A percentile compares a stretch with the other conserved stretches of the same genome.
phyloP scores from a whole-genome alignment of 2,113 vertebrate genomes.

The Pangasianodon hypophthalmus region DNA sequence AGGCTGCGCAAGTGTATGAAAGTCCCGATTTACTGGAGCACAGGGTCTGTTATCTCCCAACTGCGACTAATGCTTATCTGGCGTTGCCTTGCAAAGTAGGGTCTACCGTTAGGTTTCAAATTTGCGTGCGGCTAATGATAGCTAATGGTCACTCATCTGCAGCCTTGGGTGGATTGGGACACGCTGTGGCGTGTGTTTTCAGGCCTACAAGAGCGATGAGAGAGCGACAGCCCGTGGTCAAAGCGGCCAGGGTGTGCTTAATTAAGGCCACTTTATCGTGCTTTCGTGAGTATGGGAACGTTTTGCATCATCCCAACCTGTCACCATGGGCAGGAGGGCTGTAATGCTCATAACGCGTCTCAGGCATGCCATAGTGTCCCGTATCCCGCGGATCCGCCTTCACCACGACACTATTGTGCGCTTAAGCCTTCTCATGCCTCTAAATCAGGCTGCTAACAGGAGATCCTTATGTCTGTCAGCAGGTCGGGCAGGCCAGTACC shows the following conservation, averaged over 20 bases:
- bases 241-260: not conserved
- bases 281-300: not conserved
- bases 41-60: not conserved
- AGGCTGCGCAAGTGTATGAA: slow-evolving; percentile 60
- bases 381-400: not conserved
- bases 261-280: slow-evolving; percentile 23
- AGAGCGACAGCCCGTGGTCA: slow-evolving; percentile 17
- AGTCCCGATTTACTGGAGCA: slow-evolving; percentile 12
- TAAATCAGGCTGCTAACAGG: not conserved
- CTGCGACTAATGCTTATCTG: slow-evolving; percentile 2
- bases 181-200: slow-evolving; percentile 33
- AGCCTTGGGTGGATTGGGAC: slow-evolving; percentile 34
- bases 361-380: slow-evolving; percentile 9
- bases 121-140: slow-evolving; percentile 45
- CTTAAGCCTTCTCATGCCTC: not conserved
- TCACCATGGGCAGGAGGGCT: not conserved
- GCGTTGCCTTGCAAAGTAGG: not conserved
- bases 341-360: not conserved
- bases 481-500: not conserved
- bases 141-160: slow-evolving; percentile 37
- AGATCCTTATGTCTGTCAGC: not conserved
- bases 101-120: slow-evolving; percentile 31
- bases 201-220: slow-evolving; percentile 38
- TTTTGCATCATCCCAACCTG: slow-evolving; percentile 35
- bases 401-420: not conserved